A percentile compares a stretch with the other conserved stretches of the same genome.
Evolutionary conservation across 23 tunicate species (phyloP).

Genomic region (Styela clava): DNA sequence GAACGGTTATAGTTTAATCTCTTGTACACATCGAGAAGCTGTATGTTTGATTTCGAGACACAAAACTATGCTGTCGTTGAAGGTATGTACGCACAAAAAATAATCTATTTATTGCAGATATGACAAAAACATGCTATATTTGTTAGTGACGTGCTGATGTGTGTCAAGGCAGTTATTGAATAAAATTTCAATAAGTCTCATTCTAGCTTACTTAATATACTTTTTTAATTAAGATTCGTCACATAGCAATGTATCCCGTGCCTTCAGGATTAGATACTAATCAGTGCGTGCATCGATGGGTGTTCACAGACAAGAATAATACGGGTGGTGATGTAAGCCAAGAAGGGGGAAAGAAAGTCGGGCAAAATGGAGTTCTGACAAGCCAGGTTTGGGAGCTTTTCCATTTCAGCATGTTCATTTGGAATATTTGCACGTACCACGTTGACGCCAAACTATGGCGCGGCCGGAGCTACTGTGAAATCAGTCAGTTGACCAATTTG

Average conservation of each 20-base stretch:
- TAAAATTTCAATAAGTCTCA: no score
- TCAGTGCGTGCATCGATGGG: slow-evolving; percentile 5
- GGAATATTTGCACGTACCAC: no score
- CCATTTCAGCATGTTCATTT: no score
- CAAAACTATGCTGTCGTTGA: slow-evolving; percentile 28
- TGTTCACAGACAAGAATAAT: slow-evolving; percentile 13
- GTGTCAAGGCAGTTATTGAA: no score
- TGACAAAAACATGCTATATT: neutral
- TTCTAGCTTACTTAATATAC: no score
- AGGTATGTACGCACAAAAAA: slow-evolving; percentile 19
- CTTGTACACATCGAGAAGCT: slow-evolving; percentile 30
- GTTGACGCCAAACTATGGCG: no score
- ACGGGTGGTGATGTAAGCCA: neutral
- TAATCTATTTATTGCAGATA: no score
- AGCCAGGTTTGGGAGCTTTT: no score
- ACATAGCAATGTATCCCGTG: slow-evolving; percentile 16
- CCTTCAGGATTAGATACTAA: neutral
- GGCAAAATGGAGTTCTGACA: no score
- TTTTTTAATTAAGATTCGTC: slow-evolving; percentile 6
- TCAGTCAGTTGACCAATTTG: no score
- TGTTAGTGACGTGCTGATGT: neutral
- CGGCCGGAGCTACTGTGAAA: no score
- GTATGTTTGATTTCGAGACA: slow-evolving; percentile 10
- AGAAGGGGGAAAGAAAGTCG: no score
- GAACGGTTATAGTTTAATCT: slow-evolving; percentile 9